A percentile compares a stretch with the other conserved stretches of the same genome.
Evolutionary conservation across 2,113 vertebrate species (phyloP).

Genomic region (Nycticryphes semicollaris): DNA sequence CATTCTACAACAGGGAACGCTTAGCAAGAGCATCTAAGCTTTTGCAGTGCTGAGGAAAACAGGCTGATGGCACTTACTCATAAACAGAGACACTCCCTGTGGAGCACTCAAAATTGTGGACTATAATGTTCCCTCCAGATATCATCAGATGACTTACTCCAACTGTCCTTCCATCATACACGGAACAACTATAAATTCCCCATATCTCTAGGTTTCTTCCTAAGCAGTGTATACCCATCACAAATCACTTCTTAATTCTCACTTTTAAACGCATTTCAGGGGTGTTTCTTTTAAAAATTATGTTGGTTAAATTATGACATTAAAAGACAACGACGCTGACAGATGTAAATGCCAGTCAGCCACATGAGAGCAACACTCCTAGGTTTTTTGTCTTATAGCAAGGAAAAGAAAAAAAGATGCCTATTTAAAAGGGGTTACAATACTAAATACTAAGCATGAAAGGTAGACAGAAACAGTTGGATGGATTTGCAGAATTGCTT

Average conservation of each 20-base stretch:
- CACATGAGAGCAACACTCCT: background rate
- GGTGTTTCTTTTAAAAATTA: background rate
- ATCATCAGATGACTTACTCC: background rate
- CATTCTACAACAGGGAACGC: background rate
- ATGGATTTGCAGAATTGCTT: background rate
- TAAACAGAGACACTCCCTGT: background rate
- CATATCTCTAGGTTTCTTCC: fast-evolving
- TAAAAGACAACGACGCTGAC: background rate
- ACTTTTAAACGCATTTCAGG: background rate
- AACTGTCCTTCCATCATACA: background rate
- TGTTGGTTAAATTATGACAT: background rate
- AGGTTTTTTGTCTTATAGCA: background rate
- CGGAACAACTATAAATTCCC: background rate
- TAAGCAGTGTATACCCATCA: background rate
- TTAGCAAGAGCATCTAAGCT: background rate
- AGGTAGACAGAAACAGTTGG: background rate
- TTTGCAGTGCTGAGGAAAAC: background rate
- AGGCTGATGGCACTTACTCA: background rate
- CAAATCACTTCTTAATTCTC: background rate
- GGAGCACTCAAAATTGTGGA: background rate
- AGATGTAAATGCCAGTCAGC: background rate
- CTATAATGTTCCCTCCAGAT: background rate
- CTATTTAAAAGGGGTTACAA: background rate
- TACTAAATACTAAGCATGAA: background rate
- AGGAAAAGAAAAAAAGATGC: background rate